phyloP scores from a whole-genome alignment of 2,888 invertebrate genomes.

The Drosophila mercatorum region DNA sequence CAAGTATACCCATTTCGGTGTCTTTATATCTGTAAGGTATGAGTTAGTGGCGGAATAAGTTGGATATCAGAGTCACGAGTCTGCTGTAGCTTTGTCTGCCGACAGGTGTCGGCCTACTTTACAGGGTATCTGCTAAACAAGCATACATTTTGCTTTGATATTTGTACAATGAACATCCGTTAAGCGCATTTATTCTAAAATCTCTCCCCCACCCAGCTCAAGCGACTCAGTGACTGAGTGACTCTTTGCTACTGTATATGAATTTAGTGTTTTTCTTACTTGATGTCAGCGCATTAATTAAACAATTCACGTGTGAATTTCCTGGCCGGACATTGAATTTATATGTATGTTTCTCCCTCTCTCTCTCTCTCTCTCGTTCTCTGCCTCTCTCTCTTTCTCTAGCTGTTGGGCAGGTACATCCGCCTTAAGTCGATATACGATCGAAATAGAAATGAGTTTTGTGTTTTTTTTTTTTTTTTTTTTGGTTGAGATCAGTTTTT shows the following conservation, averaged over 20 bases:
- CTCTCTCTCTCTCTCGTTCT: slow-evolving; percentile 7
- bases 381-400: not conserved
- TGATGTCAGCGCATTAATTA: slow-evolving; percentile 70
- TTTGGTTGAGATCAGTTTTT: not conserved
- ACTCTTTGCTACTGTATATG: slow-evolving; percentile 22
- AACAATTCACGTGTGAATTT: slow-evolving; percentile 83
- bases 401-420: slow-evolving; percentile 43
- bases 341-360: slow-evolving; percentile 8
- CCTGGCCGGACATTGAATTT: slow-evolving; percentile 60
- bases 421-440: slow-evolving; percentile 44
- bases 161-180: slow-evolving; percentile 52
- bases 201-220: slow-evolving; percentile 2
- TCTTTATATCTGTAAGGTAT: not conserved
- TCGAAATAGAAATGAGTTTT: slow-evolving; percentile 27
- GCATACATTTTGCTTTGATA: slow-evolving; percentile 17
- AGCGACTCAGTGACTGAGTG: not conserved
- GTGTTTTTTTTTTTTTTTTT: not conserved
- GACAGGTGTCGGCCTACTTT: too few relatives aligned
- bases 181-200: slow-evolving; percentile 44
- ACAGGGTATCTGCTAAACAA: slow-evolving; percentile 16
- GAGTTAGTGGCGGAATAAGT: not conserved
- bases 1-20: not conserved
- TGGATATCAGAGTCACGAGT: too few relatives aligned
- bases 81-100: too few relatives aligned
- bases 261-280: slow-evolving; percentile 17